phyloP scores from a whole-genome alignment of 2,888 invertebrate genomes.

The Resseliella maxima region DNA sequence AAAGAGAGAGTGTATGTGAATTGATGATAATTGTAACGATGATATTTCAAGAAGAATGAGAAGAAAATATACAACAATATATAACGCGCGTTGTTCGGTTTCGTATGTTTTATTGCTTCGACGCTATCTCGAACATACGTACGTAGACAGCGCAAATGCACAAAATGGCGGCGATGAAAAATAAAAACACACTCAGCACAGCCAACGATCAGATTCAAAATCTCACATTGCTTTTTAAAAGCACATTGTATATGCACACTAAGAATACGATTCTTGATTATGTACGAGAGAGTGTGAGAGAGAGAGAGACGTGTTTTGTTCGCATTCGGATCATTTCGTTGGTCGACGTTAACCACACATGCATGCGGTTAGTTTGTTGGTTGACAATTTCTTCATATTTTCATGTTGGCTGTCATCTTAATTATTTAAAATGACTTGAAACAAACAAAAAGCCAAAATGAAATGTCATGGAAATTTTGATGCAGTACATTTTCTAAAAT shows the following conservation, averaged over 20 bases:
- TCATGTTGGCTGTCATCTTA: background rate
- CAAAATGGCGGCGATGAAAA: constrained; percentile 53
- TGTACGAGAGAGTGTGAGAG: too few relatives aligned
- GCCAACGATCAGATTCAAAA: background rate
- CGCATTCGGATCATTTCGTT: background rate
- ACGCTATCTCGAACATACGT: background rate
- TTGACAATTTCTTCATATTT: background rate
- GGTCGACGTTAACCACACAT: background rate
- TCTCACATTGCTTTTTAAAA: background rate
- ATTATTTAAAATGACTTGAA: background rate
- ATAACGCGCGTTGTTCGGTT: constrained; percentile 1
- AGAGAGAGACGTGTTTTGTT: background rate
- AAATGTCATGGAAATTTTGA: background rate
- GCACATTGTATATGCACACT: background rate
- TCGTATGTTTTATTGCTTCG: constrained; percentile 19
- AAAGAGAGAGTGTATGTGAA: background rate
- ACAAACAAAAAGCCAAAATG: background rate
- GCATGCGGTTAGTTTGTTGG: background rate
- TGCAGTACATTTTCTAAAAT: background rate
- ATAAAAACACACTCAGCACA: background rate
- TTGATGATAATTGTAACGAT: background rate
- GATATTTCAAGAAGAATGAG: background rate
- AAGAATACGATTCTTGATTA: constrained; percentile 10
- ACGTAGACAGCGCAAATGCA: background rate
- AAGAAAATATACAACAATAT: background rate